Percentiles rank a stretch among this genome's conserved stretches.
phyloP scores from a whole-genome alignment of 2,888 invertebrate species.

The Temnothorax rugatulus region DNA sequence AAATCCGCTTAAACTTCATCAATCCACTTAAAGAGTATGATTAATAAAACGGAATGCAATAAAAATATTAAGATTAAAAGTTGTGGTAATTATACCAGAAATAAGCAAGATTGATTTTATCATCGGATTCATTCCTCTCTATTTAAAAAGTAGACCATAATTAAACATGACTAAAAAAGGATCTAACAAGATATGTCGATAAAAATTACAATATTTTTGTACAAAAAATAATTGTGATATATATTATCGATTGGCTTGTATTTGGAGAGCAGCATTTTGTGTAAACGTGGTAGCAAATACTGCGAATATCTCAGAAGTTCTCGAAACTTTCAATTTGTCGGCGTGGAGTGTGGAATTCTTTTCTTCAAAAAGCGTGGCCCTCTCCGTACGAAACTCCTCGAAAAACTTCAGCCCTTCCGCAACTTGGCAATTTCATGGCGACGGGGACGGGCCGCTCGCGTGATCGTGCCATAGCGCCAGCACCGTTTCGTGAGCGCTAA shows the following conservation, averaged over 20 bases:
- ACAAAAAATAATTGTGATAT: neutral
- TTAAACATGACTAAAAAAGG: neutral
- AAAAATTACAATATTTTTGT: neutral
- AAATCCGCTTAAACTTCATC: neutral
- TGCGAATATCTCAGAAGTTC: constrained; percentile 20
- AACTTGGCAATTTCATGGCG: constrained; percentile 53
- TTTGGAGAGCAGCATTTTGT: neutral
- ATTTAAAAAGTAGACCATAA: neutral
- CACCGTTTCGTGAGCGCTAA: constrained; percentile 77
- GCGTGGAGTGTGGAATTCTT: constrained; percentile 30
- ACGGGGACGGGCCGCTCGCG: constrained; percentile 64
- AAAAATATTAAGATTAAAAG: neutral
- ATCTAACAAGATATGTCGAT: neutral
- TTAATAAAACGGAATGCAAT: neutral
- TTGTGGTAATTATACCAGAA: neutral
- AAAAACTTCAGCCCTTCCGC: constrained; percentile 53
- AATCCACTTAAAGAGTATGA: neutral
- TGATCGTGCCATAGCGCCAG: constrained; percentile 72
- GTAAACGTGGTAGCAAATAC: neutral
- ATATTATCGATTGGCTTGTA: neutral
- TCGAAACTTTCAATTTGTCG: constrained; percentile 38
- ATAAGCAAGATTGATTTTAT: neutral
- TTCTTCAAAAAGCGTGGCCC: constrained; percentile 18
- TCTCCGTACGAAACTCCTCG: constrained; percentile 28
- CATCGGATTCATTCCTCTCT: neutral